Base-by-base conservation (phyloP, 2,888 invertebrate genomes). In the Maniola hyperantus region DNA sequence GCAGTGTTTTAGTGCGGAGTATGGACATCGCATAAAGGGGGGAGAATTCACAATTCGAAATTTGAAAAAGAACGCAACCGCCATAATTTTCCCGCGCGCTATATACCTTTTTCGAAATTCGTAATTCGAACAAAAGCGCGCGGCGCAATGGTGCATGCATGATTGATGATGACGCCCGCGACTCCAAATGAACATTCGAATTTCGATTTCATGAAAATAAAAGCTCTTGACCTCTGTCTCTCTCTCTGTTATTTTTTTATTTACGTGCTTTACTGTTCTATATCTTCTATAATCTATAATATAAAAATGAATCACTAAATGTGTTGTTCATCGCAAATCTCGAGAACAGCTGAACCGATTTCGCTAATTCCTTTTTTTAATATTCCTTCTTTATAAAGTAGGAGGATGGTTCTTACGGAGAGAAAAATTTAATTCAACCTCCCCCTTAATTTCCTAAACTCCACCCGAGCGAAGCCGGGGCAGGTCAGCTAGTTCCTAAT, bases 131-230 rank as follows among this genome's bases (percentile, higher is more conserved):
- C 90, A 89, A 91, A 90, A 90, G 90, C 88, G 80, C 84, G 80
- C 85, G 79, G 84, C 83, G 88, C 91, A 90, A 89, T 89, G 91
- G 90, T 85, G 91, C 91, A 89, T 89, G 85, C 85, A 88, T 91
- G 91, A 91, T 91, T 90, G 91, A 91, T 91, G 83, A 83, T 89
- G 89, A 89, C 87, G 77, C 76, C 71, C 75, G 76, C 79, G 74
- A 74, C 72, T 72, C 77, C 76, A 79, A 80, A 79, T 81, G 83
- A 83, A 83, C 86, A 79, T 78, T 83, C 83, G 79, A 84, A 83
- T 83, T 78, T 83, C 83, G 79, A 84, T 83, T 83, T 83, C 80
- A 73, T 77, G 76, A 82, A 83, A 82, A 83, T 80, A 75, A 80
- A 84, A 86, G 83, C 80, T 85, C 88, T 90, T 91, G 91, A 91